Evolutionary conservation across 1,140 invertebrate species (phyloP), one percentile per base, ranked within the genome.

Genomic region (Hyles euphorbiae): DNA sequence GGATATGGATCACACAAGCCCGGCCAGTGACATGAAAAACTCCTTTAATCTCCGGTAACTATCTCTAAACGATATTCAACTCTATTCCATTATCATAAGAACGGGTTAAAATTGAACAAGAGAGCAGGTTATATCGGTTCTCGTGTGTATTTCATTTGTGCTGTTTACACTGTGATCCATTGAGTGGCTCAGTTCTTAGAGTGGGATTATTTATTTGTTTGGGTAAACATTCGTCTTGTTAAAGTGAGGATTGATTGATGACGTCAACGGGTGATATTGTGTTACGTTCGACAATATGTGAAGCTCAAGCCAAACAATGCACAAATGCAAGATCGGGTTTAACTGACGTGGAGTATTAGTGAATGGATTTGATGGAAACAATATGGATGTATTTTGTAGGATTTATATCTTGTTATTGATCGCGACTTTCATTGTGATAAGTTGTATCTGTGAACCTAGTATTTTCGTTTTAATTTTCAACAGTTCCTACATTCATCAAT

Each of bases 161-260:
- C 76, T 83, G 73, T 81, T 79, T 83, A 74, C 71, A 69, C 76
- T 76, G 72, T 74, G 68, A 78, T 74, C 74, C 72, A 82, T 76
- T 77, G 74, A 71, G 73, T 63, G 68, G 70, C 71, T 63, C 56
- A 57, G 71, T 74, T 75, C 75, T 78, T 72, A 45, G 50, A 63
- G 65, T 62, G 58, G 60, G 70, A 75, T 79, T 83, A 79, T 77
- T 80, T 81, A 81, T 83, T 78, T 81, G 76, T 70, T 78, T 70
- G 59, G 60, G 70, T 73, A 80, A 78, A 78, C 76, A 77, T 73
- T 71, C 60, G 69, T 47, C 43, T 10, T 43, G 47, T 56, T 46
- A 34, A 7, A 36, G 53, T n/a, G 36, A 3, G 6, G 56, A 63
- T 63, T 63, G 56, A 63, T 55, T 51, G 56, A 59, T 63, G 56